Percentiles rank a stretch among this genome's conserved stretches.
Evolutionary conservation across 1,140 invertebrate genomes (phyloP).

Genomic region (Drosophila navojoa): DNA sequence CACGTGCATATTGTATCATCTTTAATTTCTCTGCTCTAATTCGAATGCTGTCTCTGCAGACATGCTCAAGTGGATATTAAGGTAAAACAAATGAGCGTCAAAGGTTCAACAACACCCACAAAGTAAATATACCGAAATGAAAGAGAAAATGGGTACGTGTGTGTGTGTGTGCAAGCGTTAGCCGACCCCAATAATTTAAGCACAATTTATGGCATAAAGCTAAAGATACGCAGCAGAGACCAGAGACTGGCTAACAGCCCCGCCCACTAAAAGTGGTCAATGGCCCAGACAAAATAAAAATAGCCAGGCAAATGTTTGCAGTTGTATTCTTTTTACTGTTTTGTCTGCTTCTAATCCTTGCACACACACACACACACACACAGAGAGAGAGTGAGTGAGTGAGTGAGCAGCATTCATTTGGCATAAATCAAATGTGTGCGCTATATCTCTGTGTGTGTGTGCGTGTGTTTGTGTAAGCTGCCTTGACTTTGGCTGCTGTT

Average conservation of each 20-base stretch:
- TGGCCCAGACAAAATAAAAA: conserved; percentile 36
- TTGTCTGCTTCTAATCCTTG: conserved; percentile 67
- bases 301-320: conserved; percentile 63
- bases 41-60: conserved; percentile 6
- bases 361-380: conserved; percentile 49
- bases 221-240: conserved; percentile 69
- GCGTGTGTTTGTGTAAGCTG: conserved; percentile 29
- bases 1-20: background rate
- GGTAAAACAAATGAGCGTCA: conserved; percentile 65
- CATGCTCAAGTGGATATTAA: conserved; percentile 56
- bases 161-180: conserved; percentile 50
- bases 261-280: conserved; percentile 54
- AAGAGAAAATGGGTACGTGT: conserved; percentile 44
- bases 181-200: conserved; percentile 82
- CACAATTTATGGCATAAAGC: conserved; percentile 81
- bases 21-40: conserved; percentile 12
- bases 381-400: background rate
- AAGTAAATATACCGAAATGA: conserved; percentile 61
- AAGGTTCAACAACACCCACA: conserved; percentile 40
- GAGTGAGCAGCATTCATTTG: conserved; percentile 47
- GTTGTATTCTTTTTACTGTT: conserved; percentile 27
- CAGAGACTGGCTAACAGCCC: conserved; percentile 27
- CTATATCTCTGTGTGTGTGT: conserved; percentile 19
- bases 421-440: conserved; percentile 75
- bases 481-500: conserved; percentile 30